Base-by-base conservation (phyloP, 2,113 vertebrate genomes). In the Scolopax mira region DNA sequence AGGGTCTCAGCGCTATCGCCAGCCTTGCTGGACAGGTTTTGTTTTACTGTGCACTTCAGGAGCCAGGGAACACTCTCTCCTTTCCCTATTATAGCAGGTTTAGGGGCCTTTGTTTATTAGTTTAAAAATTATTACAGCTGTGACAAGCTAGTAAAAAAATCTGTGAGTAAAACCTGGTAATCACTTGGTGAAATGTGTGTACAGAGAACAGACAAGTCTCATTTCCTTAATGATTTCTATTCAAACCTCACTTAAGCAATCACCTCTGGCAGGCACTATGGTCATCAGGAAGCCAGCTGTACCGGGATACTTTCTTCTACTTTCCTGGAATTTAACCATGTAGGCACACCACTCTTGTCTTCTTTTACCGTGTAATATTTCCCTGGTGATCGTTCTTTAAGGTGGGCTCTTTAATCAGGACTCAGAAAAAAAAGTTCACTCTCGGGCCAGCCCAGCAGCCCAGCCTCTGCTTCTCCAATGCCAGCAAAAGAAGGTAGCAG, bases 381-480 rank as follows among this genome's bases (percentile, higher is more conserved):
- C 66, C 67, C 13, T 21, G 15, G 19, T 12, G 14, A 24, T 10
- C 52, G 60, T 24, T 82, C 41, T 41, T 83, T 67, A 55, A 24
- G 25, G 17, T 9, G 7, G 22, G 49, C 62, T 54, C 31, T 46
- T 22, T 10, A 49, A 55, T 23, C 19, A 52, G 33, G 37, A 61
- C 11, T 46, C 60, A 41, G 21, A 61, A 62, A 78, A 41, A 48
- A 48, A 69, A 24, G 18, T 17, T 35, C 25, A 31, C 37, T 18
- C 64, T 46, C 1, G 1, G 17, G 64, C n/a, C 71, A 58, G 55
- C 13, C 17, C 0, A 0, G 39, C n/a, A 78, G 42, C 21, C 28
- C 77, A 81, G 44, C 8, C 60, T 30, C 52, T 2, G 5, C 37
- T 27, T 17, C 33, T 25, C 64, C 49, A 22, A 9, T 35, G 37